Evolutionary conservation across 2,888 invertebrate species (phyloP).

Genomic region (Pachycephus smyrnensis): DNA sequence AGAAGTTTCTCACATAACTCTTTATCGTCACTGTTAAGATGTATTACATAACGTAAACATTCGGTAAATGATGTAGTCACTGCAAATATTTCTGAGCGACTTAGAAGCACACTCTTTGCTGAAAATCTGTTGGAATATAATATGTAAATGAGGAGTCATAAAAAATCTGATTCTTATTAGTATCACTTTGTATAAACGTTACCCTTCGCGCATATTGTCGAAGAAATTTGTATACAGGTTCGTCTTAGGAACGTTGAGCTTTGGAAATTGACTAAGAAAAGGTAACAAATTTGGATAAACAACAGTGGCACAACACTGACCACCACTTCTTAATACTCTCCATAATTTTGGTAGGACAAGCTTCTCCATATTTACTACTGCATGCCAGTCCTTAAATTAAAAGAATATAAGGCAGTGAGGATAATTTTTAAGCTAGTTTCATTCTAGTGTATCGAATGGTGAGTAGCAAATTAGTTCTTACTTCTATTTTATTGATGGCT

Average conservation of each 20-base stretch:
- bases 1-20: conserved; percentile 66
- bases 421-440: not conserved
- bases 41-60: conserved; percentile 76
- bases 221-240: conserved; percentile 77
- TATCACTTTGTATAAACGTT: conserved; percentile 42
- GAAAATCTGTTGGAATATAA: conserved; percentile 69
- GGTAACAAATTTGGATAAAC: conserved; percentile 83
- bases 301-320: conserved; percentile 80
- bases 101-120: conserved; percentile 71
- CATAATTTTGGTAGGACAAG: conserved; percentile 80
- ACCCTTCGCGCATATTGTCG: conserved; percentile 77
- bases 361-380: conserved; percentile 79
- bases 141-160: not conserved
- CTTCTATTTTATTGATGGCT: conserved; percentile 71
- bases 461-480: conserved; percentile 46
- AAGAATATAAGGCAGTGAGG: not conserved
- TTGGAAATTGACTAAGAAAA: conserved; percentile 78
- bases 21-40: conserved; percentile 68
- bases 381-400: conserved; percentile 76
- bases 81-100: conserved; percentile 77
- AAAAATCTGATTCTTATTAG: not conserved
- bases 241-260: conserved; percentile 65
- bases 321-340: conserved; percentile 76
- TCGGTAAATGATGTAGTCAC: conserved; percentile 79
- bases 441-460: conserved; percentile 6